phyloP scores from a whole-genome alignment of 2,888 invertebrate genomes.

The Phymatocera aterrima region DNA sequence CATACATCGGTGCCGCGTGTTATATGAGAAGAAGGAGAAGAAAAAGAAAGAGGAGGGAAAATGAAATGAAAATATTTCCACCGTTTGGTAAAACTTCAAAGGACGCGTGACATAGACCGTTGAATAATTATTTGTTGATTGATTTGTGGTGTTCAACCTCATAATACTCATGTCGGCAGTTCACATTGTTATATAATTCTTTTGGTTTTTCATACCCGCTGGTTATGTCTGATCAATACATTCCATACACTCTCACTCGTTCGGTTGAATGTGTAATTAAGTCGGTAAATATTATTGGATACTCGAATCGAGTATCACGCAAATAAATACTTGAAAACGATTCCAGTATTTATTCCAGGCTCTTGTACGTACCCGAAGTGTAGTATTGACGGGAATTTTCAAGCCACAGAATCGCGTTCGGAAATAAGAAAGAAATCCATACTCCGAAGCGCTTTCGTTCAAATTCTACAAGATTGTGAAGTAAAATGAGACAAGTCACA shows the following conservation, averaged over 20 bases:
- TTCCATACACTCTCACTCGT: background rate
- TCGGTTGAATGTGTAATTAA: background rate
- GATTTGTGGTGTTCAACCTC: background rate
- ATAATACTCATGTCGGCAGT: background rate
- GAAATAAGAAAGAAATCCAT: background rate
- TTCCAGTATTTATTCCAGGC: background rate
- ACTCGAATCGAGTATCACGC: background rate
- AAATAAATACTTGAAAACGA: background rate
- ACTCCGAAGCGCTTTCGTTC: background rate
- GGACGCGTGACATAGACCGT: background rate
- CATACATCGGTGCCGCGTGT: slow-evolving; percentile 19
- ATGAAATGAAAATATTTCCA: background rate
- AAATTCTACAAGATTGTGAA: background rate
- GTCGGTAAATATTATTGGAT: background rate
- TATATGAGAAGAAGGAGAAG: background rate
- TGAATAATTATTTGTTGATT: background rate
- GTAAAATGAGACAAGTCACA: too few relatives aligned
- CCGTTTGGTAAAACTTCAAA: background rate
- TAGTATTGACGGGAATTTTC: background rate
- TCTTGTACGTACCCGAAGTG: background rate
- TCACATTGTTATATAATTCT: background rate
- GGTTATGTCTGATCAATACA: background rate
- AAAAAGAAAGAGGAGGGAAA: too few relatives aligned
- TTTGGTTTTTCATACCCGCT: background rate
- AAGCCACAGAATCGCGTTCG: background rate